Conservation (phyloP, 2,113 vertebrate species). For the Oreochromis spilurus region DNA sequence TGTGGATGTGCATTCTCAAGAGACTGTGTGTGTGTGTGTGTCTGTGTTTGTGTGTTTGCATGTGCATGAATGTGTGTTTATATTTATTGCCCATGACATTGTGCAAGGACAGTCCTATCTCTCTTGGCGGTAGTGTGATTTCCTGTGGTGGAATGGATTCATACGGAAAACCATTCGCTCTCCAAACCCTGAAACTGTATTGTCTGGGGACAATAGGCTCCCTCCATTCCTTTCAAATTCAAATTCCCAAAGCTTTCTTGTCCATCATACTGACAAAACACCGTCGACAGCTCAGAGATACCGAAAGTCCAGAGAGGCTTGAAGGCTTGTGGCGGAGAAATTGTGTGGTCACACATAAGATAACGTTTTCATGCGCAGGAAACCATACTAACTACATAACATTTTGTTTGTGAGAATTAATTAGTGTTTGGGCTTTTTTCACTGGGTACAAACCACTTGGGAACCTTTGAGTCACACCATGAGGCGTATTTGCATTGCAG, state of each 20-base stretch:
- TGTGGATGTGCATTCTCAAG: neutral
- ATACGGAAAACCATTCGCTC: constrained; percentile 6
- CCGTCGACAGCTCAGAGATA: neutral
- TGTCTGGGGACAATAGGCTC: constrained; percentile 34
- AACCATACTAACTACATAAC: neutral
- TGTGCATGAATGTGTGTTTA: neutral
- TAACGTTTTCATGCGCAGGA: neutral
- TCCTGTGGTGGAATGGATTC: constrained; percentile 5
- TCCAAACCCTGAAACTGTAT: constrained; percentile 16
- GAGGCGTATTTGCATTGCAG: neutral
- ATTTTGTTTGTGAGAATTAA: neutral
- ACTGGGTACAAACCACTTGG: neutral
- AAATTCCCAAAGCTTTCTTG: constrained; percentile 35
- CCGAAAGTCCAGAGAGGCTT: neutral
- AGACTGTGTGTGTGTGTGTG: neutral
- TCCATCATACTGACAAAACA: constrained; percentile 28
- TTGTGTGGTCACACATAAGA: neutral
- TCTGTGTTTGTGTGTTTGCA: neutral
- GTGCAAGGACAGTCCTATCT: constrained; percentile 40
- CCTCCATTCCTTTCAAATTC: constrained; percentile 35
- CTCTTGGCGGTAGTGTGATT: constrained; percentile 12
- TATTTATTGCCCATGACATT: constrained; percentile 31
- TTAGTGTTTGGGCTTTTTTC: neutral
- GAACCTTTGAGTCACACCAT: neutral
- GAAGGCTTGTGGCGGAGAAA: neutral